Base-by-base conservation (phyloP, 2,797 vertebrate genomes). In the Enteromius mattozi region DNA sequence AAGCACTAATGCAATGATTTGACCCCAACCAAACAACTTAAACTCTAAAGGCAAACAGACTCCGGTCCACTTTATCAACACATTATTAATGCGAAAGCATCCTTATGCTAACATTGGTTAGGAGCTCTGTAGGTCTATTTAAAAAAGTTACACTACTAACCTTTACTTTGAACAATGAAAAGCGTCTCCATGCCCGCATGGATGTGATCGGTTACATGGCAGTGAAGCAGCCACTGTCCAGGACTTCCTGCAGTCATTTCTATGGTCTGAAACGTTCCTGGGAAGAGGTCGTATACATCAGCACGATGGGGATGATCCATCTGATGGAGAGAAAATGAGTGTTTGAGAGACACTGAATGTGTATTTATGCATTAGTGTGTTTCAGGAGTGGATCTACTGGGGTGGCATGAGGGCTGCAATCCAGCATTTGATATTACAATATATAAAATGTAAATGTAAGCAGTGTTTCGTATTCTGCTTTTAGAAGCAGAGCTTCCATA, bases 111-210 rank as follows among this genome's bases (percentile, higher is more conserved):
- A 40, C 37, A 40, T 2, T 42, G 2, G 12, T 21, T 70, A 24
- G 37, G 68, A 70, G 12, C 68, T 24, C 21, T 69, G 35, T 42
- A n/a, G 35, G 10, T 6, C 1, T 27, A 40, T 72, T 35, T 70
- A 24, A 27, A 6, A 35, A 45, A 37, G 8, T 1, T 47, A 7
- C 21, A 37, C 4, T 45, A 10, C 72, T 63, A 2, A 86, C 72
- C 84, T 21, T 77, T 78, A 61, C 40, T 42, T 42, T 8, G 4
- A 51, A 89, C 13, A 0, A 82, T 90, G 86, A 95, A 95, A 21
- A 94, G 94, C 0, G 96, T 94, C 86, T 96, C 96, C 96, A 97
- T 97, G 90, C 96, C 96, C 0, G 95, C 93, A 0, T 95, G 93
- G 80, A 96, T 95, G 86, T 97, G 96, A 80, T 96, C 94, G 0